Evolutionary conservation across 2,113 vertebrate species (phyloP).

Genomic region (Donacobius atricapilla): DNA sequence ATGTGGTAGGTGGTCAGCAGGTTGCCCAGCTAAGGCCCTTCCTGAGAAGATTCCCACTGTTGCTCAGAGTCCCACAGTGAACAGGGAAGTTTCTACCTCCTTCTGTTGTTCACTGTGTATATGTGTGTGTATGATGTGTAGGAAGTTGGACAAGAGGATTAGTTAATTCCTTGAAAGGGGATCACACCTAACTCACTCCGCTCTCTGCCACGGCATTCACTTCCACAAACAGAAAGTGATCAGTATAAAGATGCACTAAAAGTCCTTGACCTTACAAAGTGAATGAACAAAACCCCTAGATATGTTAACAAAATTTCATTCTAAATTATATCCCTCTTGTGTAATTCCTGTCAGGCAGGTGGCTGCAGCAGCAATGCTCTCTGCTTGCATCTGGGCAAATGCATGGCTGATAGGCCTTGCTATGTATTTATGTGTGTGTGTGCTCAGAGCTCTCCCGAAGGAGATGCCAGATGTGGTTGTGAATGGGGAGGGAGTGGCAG

Average conservation of each 20-base stretch:
- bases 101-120: not conserved
- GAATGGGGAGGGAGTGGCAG: not conserved
- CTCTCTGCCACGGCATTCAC: accelerated
- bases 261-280: not conserved
- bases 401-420: not conserved
- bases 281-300: not conserved
- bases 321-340: not conserved
- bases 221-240: not conserved
- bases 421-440: not conserved
- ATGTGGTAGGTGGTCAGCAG: not conserved
- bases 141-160: not conserved
- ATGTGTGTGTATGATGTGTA: not conserved
- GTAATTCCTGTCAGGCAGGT: not conserved
- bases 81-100: not conserved
- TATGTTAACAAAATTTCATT: not conserved
- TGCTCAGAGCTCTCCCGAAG: constrained; percentile 5
- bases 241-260: not conserved
- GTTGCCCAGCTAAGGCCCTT: not conserved
- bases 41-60: not conserved
- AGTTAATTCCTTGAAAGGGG: not conserved
- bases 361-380: not conserved
- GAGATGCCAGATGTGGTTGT: not conserved
- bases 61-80: not conserved
- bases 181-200: not conserved
- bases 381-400: not conserved